Evolutionary conservation across 2,797 vertebrate species (phyloP).

Genomic region (Geotrypetes seraphini): DNA sequence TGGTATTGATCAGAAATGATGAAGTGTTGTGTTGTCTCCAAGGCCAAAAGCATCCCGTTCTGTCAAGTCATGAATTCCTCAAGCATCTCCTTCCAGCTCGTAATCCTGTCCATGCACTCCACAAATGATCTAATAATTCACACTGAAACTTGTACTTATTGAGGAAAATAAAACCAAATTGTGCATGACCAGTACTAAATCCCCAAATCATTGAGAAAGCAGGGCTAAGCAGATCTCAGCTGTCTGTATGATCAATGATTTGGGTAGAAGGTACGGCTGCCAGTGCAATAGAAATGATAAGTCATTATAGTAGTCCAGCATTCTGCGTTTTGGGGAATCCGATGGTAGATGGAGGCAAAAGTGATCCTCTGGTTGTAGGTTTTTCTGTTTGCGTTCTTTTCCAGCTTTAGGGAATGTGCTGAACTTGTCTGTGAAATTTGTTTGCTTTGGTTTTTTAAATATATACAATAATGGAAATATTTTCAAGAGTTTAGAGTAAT

Average conservation of each 20-base stretch:
- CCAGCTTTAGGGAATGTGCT: no score
- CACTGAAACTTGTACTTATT: background rate
- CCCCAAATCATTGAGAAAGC: background rate
- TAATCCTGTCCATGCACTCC: conserved; percentile 13
- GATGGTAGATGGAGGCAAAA: background rate
- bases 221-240: background rate
- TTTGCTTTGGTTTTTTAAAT: no score
- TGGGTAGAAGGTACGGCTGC: no score
- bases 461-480: no score
- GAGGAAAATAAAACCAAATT: background rate
- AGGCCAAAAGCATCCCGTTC: conserved; percentile 3
- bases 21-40: conserved; percentile 1
- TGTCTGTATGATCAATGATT: background rate
- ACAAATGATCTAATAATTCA: conserved; percentile 6
- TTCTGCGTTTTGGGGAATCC: background rate
- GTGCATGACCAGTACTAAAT: background rate
- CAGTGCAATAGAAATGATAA: background rate
- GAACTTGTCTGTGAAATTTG: no score
- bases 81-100: conserved; percentile 4
- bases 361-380: no score
- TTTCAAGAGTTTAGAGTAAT: no score
- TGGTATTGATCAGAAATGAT: conserved; percentile 17
- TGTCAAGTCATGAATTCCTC: conserved; percentile 3
- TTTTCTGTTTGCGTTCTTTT: no score
- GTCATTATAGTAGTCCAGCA: no score